Evolutionary conservation across 2,888 invertebrate genomes (phyloP), one percentile per base, ranked within the genome.

Genomic region (Lasius fuliginosus): DNA sequence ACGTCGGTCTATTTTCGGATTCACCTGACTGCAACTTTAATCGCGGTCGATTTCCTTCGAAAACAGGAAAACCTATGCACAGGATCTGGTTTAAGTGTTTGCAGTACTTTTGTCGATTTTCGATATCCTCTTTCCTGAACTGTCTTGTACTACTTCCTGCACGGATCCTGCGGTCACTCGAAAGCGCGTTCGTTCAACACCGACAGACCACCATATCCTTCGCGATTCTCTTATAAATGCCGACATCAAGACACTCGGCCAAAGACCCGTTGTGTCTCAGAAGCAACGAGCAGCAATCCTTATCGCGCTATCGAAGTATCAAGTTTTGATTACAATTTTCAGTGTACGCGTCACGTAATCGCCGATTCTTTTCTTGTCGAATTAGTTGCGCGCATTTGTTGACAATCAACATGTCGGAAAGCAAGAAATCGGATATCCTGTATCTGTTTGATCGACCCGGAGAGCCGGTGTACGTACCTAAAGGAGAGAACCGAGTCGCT

Each of bases 381-480:
- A 30, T 62, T 84, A 23, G 65, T 49, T 67, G 56, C 33, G 3
- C 42, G 23, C 42, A 53, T 58, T 62, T 64, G 42, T 65, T 30
- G 64, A 49, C 11, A 0, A 2, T 68, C 12, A 82, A 84, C 9
- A 90, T 89, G 88, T 42, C 81, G 69, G 15, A 9, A 1, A 23
- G 1, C 23, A 75, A 89, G n/a, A 90, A 88, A 64, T 65, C 83
- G 11, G 77, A 81, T 65, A 90, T 95, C 65, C 90, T 95, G 27
- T 93, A 94, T 46, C 96, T 98, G 89, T 97, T 97, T 95, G 97
- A 98, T 92, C 96, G 97, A 58, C 97, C 98, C 12, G 96, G 96
- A 86, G 98, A 98, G 95, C 98, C 98, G 0, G 96, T 97, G 84
- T 98, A 97, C 95, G 96, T 97, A 95, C 96, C 97, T 87, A 98